Percentiles rank a stretch among this genome's conserved stretches.
These are phyloP conservation scores for Apis cerana DNA, from an alignment of 1,140 invertebrate species.

Conservation along the genomic window DNA sequence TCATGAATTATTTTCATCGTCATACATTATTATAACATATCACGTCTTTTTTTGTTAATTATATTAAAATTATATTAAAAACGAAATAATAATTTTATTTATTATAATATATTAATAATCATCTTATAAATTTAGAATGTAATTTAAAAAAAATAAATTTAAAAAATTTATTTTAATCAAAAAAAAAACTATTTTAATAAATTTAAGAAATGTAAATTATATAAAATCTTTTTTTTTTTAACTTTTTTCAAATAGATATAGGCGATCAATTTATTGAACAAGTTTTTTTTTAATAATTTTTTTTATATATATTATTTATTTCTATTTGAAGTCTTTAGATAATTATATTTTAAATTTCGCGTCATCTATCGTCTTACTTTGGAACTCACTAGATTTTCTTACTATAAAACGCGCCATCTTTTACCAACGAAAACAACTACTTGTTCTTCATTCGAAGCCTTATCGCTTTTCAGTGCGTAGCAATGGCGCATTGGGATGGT, in stretches of 20 bases:
- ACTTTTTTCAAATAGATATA: background rate
- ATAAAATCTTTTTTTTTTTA: background rate
- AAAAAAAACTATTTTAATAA: background rate
- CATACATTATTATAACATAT: background rate
- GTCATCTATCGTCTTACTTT: background rate
- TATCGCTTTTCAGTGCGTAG: background rate
- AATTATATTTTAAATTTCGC: background rate
- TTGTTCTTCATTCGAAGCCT: background rate
- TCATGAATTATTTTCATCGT: conserved; percentile 29
- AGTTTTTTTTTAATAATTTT: background rate
- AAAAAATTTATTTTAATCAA: background rate
- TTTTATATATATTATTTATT: too few species aligned
- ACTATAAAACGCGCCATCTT: background rate
- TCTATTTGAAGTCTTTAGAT: background rate
- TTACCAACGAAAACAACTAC: background rate
- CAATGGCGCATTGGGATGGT: background rate
- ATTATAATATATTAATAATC: background rate
- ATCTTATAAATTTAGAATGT: background rate
- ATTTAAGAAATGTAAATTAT: background rate
- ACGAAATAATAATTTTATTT: background rate
- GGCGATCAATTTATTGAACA: background rate
- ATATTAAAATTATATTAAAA: too few species aligned
- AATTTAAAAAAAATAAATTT: too few species aligned
- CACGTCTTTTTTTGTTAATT: background rate
- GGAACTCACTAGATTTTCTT: background rate